Evolutionary conservation across 37 sponge, comb jelly and placozoan species (phyloP).

Genomic region (Bolinopsis microptera): DNA sequence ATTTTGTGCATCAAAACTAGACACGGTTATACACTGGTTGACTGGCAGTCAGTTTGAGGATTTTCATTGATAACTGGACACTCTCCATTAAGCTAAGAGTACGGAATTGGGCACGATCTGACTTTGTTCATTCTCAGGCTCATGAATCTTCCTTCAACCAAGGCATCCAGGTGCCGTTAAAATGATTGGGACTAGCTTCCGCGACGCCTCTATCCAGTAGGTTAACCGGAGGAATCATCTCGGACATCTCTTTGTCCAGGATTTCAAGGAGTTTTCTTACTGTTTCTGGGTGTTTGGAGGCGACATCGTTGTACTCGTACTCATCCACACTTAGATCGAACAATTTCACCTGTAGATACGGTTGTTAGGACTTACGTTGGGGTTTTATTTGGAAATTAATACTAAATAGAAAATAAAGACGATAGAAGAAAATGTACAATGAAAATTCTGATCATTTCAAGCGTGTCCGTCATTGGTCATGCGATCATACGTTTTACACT

Average conservation of each 20-base stretch:
- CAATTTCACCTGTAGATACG: conserved; percentile 12
- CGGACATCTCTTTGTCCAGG: conserved; percentile 15
- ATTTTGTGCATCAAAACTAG: too few species aligned
- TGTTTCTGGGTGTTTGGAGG: background rate
- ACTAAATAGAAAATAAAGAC: too few species aligned
- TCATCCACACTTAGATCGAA: conserved; percentile 48
- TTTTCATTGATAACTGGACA: too few species aligned
- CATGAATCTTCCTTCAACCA: too few species aligned
- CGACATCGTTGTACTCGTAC: conserved; percentile 36
- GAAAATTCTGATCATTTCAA: background rate
- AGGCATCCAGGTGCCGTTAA: conserved; percentile 65
- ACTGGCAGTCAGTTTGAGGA: too few species aligned
- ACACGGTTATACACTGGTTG: too few species aligned
- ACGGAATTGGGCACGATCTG: too few species aligned
- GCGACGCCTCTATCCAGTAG: background rate
- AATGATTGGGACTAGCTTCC: conserved; percentile 37
- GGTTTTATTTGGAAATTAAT: too few species aligned
- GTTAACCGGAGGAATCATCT: conserved; percentile 37
- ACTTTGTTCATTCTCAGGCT: too few species aligned
- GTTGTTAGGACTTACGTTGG: background rate
- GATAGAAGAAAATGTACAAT: background rate
- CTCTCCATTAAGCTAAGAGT: too few species aligned
- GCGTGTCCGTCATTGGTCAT: too few species aligned
- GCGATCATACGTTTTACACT: too few species aligned
- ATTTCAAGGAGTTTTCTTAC: background rate